Base-by-base conservation (phyloP, 2,888 invertebrate genomes). In the Allacma fusca region DNA sequence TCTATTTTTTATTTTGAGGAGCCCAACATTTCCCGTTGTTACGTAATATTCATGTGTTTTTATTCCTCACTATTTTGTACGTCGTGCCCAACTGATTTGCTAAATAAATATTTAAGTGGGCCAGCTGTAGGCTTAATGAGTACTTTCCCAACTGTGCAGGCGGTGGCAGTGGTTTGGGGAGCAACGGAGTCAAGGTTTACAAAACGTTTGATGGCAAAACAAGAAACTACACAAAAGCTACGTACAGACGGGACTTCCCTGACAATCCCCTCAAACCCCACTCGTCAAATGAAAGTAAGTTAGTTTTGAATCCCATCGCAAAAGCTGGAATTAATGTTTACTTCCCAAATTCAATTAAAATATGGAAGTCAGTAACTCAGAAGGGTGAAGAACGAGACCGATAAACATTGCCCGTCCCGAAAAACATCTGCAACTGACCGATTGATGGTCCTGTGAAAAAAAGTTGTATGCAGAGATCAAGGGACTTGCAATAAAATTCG, bases 271-370 rank as follows among this genome's bases (percentile, higher is more conserved):
- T 74, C 44, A 74, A 65, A 64, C 40, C 64, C 43, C 65, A 40
- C 43, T 73, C 72, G 21, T 73, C 74, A 40, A 74, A 74, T 40
- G 65, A 23, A 44, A 43, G 74, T 74, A 64, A 73, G 23, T 34
- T 34, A 7, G 4, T 34, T 34, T 34, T 34, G 9, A 34, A 34
- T 7, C 34, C 9, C 9, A 34, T 9, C n/a, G n/a, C n/a, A n/a
- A n/a, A n/a, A n/a, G n/a, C n/a, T n/a, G n/a, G n/a, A n/a, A n/a
- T n/a, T n/a, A n/a, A n/a, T n/a, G n/a, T n/a, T n/a, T n/a, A n/a
- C n/a, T n/a, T n/a, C n/a, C n/a, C n/a, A n/a, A n/a, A n/a, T n/a
- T n/a, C n/a, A n/a, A n/a, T n/a, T n/a, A n/a, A n/a, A n/a, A n/a
- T n/a, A n/a, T n/a, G n/a, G n/a, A n/a, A n/a, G n/a, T n/a, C n/a